Evolutionary conservation across 2,888 invertebrate genomes (phyloP), one percentile per base, ranked within the genome.

Genomic region (Mesoligia furuncula): DNA sequence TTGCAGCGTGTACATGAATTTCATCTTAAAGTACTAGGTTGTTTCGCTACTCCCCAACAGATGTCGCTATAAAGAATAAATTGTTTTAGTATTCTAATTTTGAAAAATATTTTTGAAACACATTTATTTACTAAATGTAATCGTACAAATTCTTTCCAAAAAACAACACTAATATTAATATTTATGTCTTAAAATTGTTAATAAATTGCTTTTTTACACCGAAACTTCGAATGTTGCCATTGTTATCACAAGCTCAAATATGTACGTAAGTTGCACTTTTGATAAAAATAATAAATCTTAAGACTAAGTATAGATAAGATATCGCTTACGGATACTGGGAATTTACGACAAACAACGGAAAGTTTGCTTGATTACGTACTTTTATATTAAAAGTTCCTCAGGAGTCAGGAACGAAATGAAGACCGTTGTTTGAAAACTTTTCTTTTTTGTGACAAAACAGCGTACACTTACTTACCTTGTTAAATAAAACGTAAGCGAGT

Each of bases 1-100:
- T 20, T 17, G 0, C 2, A 65, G 9, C 7, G 4, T 13, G 13
- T 17, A 6, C 0, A 0, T 1, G 0, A 61, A 11, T 15, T 11
- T 1, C 1, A 20, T 13, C 0, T 9, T 1, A n/a, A 1, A 9
- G 5, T 27, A 42, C 7, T 62, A 64, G 3, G 1, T 51, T 15
- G n/a, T 87, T 57, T 61, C 31, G 88, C 93, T 93, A 94, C 90
- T 92, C 87, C 67, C 61, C 87, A 66, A 69, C 80, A 94, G 93
- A 90, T 93, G 91, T 81, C 91, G n/a, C 80, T 74, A 1, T 51
- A 54, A 13, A 39, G 1, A 61, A 66, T 17, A 1, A n/a, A 8
- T 39, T 17, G 2, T 8, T 15, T 51, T 2, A 24, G 17, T 13
- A 27, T 17, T 1, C 1, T 36, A n/a, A 4, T 39, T 24, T 17